Evolutionary conservation across 1,140 invertebrate species (phyloP).

Genomic region (Achatina immaculata): DNA sequence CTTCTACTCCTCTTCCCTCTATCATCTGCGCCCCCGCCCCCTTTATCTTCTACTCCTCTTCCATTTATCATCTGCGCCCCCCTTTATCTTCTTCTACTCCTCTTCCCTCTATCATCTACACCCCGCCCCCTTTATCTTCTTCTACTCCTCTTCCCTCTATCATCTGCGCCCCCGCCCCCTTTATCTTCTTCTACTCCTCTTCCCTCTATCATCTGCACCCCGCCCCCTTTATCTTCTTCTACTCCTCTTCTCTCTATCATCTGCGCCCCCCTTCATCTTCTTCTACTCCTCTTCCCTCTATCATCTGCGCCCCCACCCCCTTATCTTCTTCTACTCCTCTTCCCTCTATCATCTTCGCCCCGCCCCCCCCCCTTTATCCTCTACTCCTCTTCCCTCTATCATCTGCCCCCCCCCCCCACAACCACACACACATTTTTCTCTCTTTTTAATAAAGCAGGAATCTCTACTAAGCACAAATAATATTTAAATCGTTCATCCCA

Average conservation of each 20-base stretch:
- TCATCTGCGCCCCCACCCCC: neutral
- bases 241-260: neutral
- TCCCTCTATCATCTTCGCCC: conserved; percentile 4
- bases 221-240: neutral
- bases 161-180: neutral
- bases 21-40: neutral
- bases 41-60: neutral
- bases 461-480: too few species aligned
- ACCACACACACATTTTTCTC: too few species aligned
- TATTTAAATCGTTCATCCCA: too few species aligned
- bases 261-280: neutral
- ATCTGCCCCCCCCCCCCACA: neutral
- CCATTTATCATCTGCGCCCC: neutral
- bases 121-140: neutral
- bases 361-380: neutral
- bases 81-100: neutral
- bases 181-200: neutral
- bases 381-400: too few species aligned
- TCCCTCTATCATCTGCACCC: neutral
- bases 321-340: neutral
- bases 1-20: neutral
- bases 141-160: neutral
- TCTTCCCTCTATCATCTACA: neutral
- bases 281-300: neutral
- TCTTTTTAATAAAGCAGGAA: too few species aligned